A percentile compares a stretch with the other conserved stretches of the same genome.
Evolutionary conservation across 1,140 invertebrate species (phyloP).

Genomic region (Scylla paramamosain): DNA sequence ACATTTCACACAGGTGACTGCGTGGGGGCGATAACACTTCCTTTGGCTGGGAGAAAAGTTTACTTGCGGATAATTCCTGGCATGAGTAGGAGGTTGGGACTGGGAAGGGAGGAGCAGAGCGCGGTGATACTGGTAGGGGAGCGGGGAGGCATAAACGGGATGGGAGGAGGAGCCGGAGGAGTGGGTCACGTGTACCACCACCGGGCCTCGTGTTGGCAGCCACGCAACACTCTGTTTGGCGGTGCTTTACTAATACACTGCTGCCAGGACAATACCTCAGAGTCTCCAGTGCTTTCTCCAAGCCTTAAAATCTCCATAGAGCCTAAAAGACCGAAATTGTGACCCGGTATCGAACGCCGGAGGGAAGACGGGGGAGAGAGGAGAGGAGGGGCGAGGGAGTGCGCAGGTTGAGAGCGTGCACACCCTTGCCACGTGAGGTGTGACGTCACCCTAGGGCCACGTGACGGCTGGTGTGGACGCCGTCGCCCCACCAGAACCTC

Average conservation of each 20-base stretch:
- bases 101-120: background rate
- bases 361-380: background rate
- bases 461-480: background rate
- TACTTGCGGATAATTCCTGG: background rate
- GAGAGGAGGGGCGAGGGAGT: background rate
- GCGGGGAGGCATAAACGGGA: background rate
- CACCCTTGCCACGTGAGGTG: slow-evolving; percentile 6
- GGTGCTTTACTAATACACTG: no score
- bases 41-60: background rate
- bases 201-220: no score
- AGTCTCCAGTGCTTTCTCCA: background rate
- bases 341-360: background rate
- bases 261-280: no score
- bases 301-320: background rate
- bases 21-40: background rate
- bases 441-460: background rate
- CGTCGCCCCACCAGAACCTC: background rate
- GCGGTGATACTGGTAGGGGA: background rate
- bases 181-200: no score
- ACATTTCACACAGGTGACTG: no score
- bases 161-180: no score
- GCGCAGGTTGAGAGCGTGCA: background rate
- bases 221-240: no score
- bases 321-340: background rate
- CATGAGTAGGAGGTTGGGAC: background rate